Evolutionary conservation across 1,140 invertebrate genomes (phyloP).

Genomic region (Pseudomyrmex flavicornis): DNA sequence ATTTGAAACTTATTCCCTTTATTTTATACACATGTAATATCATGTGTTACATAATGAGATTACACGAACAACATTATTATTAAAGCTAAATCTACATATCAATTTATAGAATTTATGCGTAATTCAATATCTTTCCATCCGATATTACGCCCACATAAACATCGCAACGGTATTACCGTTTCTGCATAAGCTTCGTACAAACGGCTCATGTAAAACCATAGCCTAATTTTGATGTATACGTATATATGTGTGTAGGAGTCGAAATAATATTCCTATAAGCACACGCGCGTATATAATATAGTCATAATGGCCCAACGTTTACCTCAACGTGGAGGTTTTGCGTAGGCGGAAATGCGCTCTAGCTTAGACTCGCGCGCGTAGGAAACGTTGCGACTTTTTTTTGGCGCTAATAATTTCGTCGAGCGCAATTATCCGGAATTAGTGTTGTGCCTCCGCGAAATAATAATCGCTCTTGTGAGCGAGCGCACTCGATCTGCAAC

Average conservation of each 20-base stretch:
- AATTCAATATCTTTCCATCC: slow-evolving; percentile 17
- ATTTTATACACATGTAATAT: slow-evolving; percentile 20
- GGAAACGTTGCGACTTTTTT: slow-evolving; percentile 45
- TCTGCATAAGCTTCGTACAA: slow-evolving; percentile 12
- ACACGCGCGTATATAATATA: neutral
- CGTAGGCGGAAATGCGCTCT: slow-evolving; percentile 25
- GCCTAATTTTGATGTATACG: slow-evolving; percentile 36
- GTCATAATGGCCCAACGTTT: slow-evolving; percentile 6
- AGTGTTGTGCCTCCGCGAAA: slow-evolving; percentile 45
- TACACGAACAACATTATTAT: neutral
- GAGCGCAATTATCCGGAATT: slow-evolving; percentile 58
- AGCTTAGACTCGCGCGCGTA: slow-evolving; percentile 14
- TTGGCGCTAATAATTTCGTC: slow-evolving; percentile 64
- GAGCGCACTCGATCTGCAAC: slow-evolving; percentile 8
- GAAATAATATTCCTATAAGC: slow-evolving; percentile 48
- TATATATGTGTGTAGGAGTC: neutral
- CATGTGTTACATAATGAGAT: neutral
- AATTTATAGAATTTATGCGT: slow-evolving; percentile 37
- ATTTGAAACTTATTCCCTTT: too few species aligned
- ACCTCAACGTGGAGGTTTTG: slow-evolving; percentile 21
- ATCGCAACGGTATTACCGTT: slow-evolving; percentile 34
- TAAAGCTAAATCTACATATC: slow-evolving; percentile 25
- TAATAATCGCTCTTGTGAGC: slow-evolving; percentile 55
- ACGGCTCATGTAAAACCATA: slow-evolving; percentile 34
- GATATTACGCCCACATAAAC: slow-evolving; percentile 15